Evolutionary conservation across 2,888 invertebrate genomes (phyloP).

Genomic region (Ernsta delagoae): DNA sequence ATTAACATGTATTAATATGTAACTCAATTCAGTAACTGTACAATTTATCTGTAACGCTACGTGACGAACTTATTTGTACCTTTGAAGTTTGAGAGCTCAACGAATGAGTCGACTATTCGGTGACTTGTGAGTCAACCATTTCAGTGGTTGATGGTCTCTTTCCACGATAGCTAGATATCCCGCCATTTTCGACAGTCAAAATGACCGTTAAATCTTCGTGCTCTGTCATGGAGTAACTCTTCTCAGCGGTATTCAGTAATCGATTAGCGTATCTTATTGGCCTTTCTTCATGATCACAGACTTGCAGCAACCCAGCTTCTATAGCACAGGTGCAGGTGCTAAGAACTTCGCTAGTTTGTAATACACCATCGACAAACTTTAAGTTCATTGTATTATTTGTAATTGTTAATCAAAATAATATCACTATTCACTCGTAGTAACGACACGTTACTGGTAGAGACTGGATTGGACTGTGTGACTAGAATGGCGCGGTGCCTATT

Average conservation of each 20-base stretch:
- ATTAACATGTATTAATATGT: too few relatives aligned
- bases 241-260: neutral
- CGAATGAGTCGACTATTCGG: neutral
- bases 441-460: too few relatives aligned
- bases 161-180: neutral
- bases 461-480: too few relatives aligned
- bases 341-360: too few relatives aligned
- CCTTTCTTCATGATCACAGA: neutral
- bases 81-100: neutral
- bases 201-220: neutral
- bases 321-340: neutral
- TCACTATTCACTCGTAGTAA: too few relatives aligned
- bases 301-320: neutral
- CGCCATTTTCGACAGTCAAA: neutral
- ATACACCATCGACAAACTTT: too few relatives aligned
- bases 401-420: too few relatives aligned
- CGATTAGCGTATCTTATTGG: neutral
- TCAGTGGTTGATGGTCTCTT: neutral
- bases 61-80: neutral
- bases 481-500: too few relatives aligned
- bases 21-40: too few relatives aligned
- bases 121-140: neutral
- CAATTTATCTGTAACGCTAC: too few relatives aligned
- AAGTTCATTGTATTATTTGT: too few relatives aligned
- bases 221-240: constrained; percentile 2